A percentile compares a stretch with the other conserved stretches of the same genome.
Evolutionary conservation across 2,113 vertebrate genomes (phyloP).

Genomic region (Desmodus rotundus): DNA sequence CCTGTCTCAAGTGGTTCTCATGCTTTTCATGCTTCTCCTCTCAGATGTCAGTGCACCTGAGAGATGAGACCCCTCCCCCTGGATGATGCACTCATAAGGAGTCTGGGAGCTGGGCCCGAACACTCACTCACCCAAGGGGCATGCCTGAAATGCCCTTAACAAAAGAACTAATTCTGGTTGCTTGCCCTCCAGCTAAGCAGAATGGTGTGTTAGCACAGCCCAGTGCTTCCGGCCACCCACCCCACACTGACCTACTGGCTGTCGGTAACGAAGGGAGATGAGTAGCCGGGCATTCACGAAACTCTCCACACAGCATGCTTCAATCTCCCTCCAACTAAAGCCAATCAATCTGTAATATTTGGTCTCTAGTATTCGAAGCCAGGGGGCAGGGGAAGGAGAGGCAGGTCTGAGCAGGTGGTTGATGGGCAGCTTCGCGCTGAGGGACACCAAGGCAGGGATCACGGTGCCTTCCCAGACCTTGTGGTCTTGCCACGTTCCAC

Average conservation of each 20-base stretch:
- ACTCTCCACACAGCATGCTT: background rate
- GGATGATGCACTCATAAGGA: background rate
- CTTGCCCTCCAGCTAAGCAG: too few species aligned
- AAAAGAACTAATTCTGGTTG: background rate
- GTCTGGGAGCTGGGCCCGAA: background rate
- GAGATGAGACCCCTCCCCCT: too few species aligned
- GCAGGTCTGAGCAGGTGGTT: background rate
- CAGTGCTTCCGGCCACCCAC: background rate
- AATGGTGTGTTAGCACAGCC: background rate
- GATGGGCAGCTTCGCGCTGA: accelerated
- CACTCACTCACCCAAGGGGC: background rate
- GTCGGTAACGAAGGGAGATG: background rate
- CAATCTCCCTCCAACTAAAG: background rate
- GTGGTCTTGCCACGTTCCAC: accelerated
- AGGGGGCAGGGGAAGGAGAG: too few species aligned
- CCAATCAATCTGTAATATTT: background rate
- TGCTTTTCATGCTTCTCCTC: background rate
- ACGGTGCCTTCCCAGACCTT: background rate
- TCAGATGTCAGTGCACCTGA: background rate
- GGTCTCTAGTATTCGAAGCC: background rate
- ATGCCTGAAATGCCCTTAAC: background rate
- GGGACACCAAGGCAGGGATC: background rate
- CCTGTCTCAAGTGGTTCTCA: background rate
- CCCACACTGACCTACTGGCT: background rate
- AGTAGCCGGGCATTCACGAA: background rate